Percentiles rank a stretch among this genome's conserved stretches.
Conservation (phyloP, 2,888 invertebrate genomes). For the Beris morrisii region DNA sequence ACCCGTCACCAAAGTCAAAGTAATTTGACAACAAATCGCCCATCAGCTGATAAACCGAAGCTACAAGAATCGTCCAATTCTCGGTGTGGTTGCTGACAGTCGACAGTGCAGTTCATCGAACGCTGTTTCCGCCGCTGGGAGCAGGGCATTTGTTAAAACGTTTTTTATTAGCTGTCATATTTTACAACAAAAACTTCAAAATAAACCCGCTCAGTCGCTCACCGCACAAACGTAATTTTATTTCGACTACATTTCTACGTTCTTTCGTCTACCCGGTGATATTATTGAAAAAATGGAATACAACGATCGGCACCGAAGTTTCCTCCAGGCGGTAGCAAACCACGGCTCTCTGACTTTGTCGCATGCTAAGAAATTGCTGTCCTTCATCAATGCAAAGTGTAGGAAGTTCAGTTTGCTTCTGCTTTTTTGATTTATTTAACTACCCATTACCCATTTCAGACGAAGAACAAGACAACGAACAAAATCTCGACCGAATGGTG, state of each 20-base stretch:
- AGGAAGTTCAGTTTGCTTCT: constrained; percentile 8
- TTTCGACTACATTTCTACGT: too few relatives aligned
- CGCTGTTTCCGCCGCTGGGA: too few relatives aligned
- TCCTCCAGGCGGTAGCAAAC: constrained; percentile 43
- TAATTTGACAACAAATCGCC: not conserved
- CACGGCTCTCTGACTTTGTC: constrained; percentile 40
- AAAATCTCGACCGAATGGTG: constrained; percentile 40
- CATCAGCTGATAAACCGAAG: not conserved
- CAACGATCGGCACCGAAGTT: constrained; percentile 40
- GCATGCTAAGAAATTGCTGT: constrained; percentile 37
- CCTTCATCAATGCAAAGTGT: constrained; percentile 42
- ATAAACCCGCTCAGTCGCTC: too few relatives aligned
- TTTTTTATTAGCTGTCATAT: too few relatives aligned
- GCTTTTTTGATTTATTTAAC: not conserved
- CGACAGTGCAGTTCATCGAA: too few relatives aligned
- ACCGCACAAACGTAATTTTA: too few relatives aligned
- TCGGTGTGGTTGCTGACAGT: too few relatives aligned
- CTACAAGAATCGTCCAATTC: too few relatives aligned
- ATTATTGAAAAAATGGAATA: not conserved
- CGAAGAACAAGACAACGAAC: constrained; percentile 23
- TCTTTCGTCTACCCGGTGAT: too few relatives aligned
- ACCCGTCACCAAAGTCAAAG: not conserved
- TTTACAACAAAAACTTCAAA: too few relatives aligned
- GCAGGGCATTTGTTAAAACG: too few relatives aligned
- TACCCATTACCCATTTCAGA: not conserved